Conservation (phyloP, 1,140 invertebrate species). For the Oryzaephilus surinamensis region DNA sequence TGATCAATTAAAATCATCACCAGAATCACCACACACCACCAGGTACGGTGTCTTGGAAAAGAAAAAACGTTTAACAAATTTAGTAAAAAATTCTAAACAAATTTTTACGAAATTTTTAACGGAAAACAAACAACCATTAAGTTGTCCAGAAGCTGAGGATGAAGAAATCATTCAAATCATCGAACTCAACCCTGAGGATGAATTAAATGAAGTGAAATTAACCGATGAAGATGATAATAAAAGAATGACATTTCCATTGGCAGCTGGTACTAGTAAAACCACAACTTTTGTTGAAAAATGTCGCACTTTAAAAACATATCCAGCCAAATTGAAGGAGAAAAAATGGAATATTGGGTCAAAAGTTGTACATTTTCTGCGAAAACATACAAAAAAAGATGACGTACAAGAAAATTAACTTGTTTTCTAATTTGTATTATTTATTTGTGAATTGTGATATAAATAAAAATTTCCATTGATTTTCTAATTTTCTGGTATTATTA, state of each 20-base stretch:
- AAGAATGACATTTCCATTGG: constrained; percentile 19
- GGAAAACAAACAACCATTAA: no score
- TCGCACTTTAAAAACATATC: constrained; percentile 13
- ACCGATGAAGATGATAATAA: constrained; percentile 7
- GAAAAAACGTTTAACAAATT: constrained; percentile 23
- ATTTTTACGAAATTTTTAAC: constrained; percentile 17
- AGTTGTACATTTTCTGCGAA: no score
- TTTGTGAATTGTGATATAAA: no score
- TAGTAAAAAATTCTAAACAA: constrained; percentile 25
- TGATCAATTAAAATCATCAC: no score
- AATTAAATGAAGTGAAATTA: background rate
- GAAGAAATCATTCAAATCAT: constrained; percentile 12
- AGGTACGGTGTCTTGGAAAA: constrained; percentile 20
- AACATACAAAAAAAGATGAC: no score
- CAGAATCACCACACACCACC: no score
- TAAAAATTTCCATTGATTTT: no score
- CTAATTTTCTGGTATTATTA: no score
- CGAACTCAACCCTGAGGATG: background rate
- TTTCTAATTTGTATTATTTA: no score
- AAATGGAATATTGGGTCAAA: no score
- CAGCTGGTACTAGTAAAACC: constrained; percentile 9
- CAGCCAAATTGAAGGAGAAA: constrained; percentile 10
- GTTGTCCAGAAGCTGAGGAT: background rate
- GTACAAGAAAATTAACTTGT: no score
- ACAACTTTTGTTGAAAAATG: constrained; percentile 11